phyloP scores from a whole-genome alignment of 92 coral and sea anemone genomes.

The Parazoanthus darwini region DNA sequence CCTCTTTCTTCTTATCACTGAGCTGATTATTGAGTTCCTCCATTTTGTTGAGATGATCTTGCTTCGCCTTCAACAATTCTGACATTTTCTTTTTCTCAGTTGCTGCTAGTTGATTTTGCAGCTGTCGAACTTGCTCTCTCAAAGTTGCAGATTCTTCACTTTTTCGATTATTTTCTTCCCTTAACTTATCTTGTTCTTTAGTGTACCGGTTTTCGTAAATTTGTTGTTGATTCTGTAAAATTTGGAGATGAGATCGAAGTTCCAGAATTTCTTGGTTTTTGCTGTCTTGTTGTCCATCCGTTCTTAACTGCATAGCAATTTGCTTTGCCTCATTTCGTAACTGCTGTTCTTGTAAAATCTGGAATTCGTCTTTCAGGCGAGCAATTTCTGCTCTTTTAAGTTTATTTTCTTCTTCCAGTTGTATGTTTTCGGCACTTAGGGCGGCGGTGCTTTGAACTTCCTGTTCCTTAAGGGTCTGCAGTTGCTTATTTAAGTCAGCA shows the following conservation, averaged over 20 bases:
- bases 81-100: slow-evolving; percentile 62
- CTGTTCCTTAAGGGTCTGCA: slow-evolving; percentile 8
- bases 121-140: slow-evolving; percentile 41
- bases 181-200: slow-evolving; percentile 13
- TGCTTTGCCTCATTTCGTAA: slow-evolving; percentile 19
- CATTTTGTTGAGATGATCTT: slow-evolving; percentile 41
- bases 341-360: slow-evolving; percentile 22
- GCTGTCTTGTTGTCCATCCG: slow-evolving; percentile 27
- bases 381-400: slow-evolving; percentile 9
- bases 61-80: slow-evolving; percentile 50
- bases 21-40: slow-evolving; percentile 36
- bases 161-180: slow-evolving; percentile 25
- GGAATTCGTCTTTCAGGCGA: slow-evolving; percentile 19
- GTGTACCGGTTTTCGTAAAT: slow-evolving; percentile 14
- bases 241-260: slow-evolving; percentile 33
- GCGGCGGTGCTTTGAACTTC: slow-evolving; percentile 1
- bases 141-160: slow-evolving; percentile 30
- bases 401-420: slow-evolving; percentile 23
- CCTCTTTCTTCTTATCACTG: slow-evolving; percentile 41
- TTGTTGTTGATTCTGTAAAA: slow-evolving; percentile 11
- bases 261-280: slow-evolving; percentile 29
- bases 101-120: slow-evolving; percentile 37
- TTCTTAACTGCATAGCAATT: slow-evolving; percentile 25
- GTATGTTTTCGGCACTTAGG: neutral
- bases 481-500: slow-evolving; percentile 10